These are phyloP conservation scores for Drosophila truncata DNA, from an alignment of 1,140 invertebrate genomes.

Conservation along the genomic window DNA sequence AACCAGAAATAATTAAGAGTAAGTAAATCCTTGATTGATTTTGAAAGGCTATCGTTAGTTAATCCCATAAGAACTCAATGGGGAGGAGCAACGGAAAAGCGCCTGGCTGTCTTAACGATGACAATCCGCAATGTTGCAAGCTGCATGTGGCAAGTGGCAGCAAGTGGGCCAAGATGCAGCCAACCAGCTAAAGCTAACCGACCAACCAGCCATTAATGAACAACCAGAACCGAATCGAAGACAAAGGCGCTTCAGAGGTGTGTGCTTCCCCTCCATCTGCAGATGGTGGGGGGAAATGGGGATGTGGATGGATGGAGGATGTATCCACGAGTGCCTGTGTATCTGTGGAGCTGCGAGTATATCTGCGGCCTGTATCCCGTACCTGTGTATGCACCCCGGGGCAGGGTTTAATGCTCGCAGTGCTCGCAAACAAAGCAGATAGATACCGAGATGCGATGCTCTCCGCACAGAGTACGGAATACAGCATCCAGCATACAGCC, in stretches of 20 bases:
- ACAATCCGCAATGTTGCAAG: slow-evolving; percentile 47
- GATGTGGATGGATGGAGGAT: background rate
- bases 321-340: slow-evolving; percentile 6
- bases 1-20: background rate
- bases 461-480: slow-evolving; percentile 31
- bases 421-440: slow-evolving; percentile 68
- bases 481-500: slow-evolving; percentile 52
- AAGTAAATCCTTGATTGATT: background rate
- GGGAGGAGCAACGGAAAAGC: slow-evolving; percentile 47
- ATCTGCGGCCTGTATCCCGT: slow-evolving; percentile 23
- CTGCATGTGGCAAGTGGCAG: slow-evolving; percentile 22
- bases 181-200: slow-evolving; percentile 56
- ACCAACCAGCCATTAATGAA: slow-evolving; percentile 72
- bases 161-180: slow-evolving; percentile 45
- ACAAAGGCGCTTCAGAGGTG: slow-evolving; percentile 54
- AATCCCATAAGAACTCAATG: background rate
- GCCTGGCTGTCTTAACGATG: slow-evolving; percentile 24
- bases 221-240: slow-evolving; percentile 34
- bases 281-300: background rate
- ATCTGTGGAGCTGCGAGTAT: slow-evolving; percentile 14
- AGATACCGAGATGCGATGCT: slow-evolving; percentile 63
- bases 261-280: slow-evolving; percentile 37
- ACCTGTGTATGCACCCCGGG: slow-evolving; percentile 62
- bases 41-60: background rate
- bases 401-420: slow-evolving; percentile 71